Evolutionary conservation across 2,797 vertebrate species (phyloP), one percentile per base, ranked within the genome.

Genomic region (Chaenodraco wilsoni): DNA sequence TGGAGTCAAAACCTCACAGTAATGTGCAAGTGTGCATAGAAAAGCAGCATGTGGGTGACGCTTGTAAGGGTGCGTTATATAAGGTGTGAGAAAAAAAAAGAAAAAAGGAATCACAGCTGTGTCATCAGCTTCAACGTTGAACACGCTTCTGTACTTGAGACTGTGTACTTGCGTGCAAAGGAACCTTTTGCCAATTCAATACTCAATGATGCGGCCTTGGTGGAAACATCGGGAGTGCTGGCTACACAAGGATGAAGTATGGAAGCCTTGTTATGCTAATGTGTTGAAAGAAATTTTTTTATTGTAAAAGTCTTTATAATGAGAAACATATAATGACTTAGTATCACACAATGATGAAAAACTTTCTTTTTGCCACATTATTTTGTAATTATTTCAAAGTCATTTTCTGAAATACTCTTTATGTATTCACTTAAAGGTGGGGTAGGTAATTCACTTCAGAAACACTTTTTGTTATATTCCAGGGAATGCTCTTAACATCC

Each of bases 21-120:
- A 63, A 84, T 80, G 74, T 76, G 79, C 59, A 87, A 65, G 78
- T 82, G 66, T 77, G 76, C 48, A 6, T 65, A 78, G 66, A 74
- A 57, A 81, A 60, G 58, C 65, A 73, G 27, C 23, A 51, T 65
- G 65, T 75, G 78, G 77, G 50, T 57, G 46, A 77, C 57, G 65
- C 75, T 69, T 63, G 31, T 65, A 59, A 77, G 51, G 31, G 14
- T 48, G 46, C 2, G 51, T 71, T 80, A 80, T 61, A 83, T 75
- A 76, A 76, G 45, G 19, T 58, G 19, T 11, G 23, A 27, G 14
- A 16, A 12, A 12, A 51, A 31, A 27, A 19, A 51, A 65, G 72
- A 61, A 46, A 37, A 43, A 9, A 37, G 33, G 33, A 37, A 75
- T 74, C 33, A 12, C 56, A 65, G 71, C 67, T 70, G 73, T 82